Evolutionary conservation across 2,797 vertebrate genomes (phyloP).

Genomic region (Scomberomorus guttatus): DNA sequence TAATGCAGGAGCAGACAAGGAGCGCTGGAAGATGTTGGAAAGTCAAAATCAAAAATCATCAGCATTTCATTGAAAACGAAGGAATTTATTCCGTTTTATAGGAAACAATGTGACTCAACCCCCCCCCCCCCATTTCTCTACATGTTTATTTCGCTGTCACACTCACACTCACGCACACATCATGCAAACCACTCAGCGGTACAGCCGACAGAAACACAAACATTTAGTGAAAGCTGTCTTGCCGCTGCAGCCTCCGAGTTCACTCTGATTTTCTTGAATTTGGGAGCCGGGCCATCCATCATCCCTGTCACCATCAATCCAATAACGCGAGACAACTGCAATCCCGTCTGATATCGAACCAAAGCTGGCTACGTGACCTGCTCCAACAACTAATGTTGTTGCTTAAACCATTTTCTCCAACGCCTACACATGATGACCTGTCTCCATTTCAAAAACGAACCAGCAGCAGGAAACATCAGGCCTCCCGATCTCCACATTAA

Average conservation of each 20-base stretch:
- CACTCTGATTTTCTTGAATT: slow-evolving; percentile 24
- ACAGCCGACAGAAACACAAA: not conserved
- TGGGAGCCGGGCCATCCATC: slow-evolving; percentile 60
- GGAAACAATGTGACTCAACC: not conserved
- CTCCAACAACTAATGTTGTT: slow-evolving; percentile 13
- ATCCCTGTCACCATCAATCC: slow-evolving; percentile 64
- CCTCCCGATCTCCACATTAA: not conserved
- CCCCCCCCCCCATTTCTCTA: not conserved
- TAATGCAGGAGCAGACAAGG: not conserved
- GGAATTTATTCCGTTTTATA: not conserved
- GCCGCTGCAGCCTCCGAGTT: not conserved
- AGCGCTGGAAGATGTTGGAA: too few species aligned
- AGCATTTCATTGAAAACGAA: not conserved
- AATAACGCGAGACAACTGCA: slow-evolving; percentile 57
- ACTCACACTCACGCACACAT: not conserved
- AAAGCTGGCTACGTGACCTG: slow-evolving; percentile 47
- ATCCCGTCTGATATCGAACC: slow-evolving; percentile 61
- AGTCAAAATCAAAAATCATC: not conserved
- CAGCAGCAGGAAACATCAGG: not conserved
- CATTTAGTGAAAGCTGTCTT: not conserved
- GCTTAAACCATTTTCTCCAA: not conserved
- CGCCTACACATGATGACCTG: slow-evolving; percentile 3
- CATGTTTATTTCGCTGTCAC: not conserved
- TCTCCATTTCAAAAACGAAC: not conserved
- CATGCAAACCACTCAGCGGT: not conserved